These are phyloP conservation scores for Wiebesia pumilae DNA, from an alignment of 1,140 invertebrate species.

Conservation along the genomic window DNA sequence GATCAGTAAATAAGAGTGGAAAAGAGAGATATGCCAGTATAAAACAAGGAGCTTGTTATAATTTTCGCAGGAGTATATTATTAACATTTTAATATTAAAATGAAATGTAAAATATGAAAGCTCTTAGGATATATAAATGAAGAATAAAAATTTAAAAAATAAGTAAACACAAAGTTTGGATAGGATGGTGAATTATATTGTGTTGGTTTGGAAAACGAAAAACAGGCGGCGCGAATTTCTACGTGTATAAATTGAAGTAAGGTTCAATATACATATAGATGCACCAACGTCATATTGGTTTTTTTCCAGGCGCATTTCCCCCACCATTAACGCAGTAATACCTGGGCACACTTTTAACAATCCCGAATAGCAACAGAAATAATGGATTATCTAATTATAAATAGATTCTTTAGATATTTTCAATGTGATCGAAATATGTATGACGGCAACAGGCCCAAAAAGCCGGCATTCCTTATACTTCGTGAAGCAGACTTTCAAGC, in stretches of 20 bases:
- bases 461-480: not conserved
- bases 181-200: not conserved
- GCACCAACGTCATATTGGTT: conserved; percentile 6
- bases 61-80: too few species aligned
- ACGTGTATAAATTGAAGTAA: not conserved
- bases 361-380: conserved; percentile 65
- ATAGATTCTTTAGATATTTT: conserved; percentile 60
- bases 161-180: not conserved
- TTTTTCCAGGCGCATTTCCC: not conserved
- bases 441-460: conserved; percentile 49
- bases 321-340: not conserved
- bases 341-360: conserved; percentile 47
- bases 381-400: conserved; percentile 61
- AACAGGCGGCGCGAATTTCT: not conserved
- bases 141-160: not conserved
- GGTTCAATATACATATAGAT: not conserved
- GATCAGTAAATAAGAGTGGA: not conserved
- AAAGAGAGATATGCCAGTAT: not conserved
- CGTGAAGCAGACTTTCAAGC: too few species aligned
- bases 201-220: not conserved
- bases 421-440: conserved; percentile 67
- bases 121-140: not conserved
- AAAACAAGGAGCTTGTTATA: too few species aligned
- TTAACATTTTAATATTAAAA: too few species aligned
- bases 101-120: not conserved